phyloP scores from a whole-genome alignment of 1,140 invertebrate genomes.

The Drosophila sp. region DNA sequence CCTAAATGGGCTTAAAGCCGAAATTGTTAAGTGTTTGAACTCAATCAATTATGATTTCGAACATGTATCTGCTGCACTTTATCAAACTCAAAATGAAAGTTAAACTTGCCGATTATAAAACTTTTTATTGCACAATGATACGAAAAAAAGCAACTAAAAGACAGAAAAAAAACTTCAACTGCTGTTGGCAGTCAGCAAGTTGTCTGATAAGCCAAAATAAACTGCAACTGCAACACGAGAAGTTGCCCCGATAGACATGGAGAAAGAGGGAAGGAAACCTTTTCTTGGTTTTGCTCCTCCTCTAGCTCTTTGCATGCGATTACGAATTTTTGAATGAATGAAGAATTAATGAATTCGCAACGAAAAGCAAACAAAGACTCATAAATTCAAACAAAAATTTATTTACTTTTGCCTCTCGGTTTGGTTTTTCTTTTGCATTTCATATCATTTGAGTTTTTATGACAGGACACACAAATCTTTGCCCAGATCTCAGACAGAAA shows the following conservation, averaged over 20 bases:
- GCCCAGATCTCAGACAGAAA: constrained; percentile 48
- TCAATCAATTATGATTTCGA: constrained; percentile 2
- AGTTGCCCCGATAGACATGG: neutral
- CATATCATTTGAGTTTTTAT: constrained; percentile 43
- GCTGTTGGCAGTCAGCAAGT: neutral
- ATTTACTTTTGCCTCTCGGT: constrained; percentile 45
- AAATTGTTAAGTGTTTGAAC: neutral
- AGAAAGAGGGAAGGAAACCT: constrained; percentile 19
- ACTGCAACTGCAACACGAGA: constrained; percentile 16
- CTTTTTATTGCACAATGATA: constrained; percentile 15
- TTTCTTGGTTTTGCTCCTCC: constrained; percentile 2
- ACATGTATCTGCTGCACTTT: neutral
- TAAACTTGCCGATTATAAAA: constrained; percentile 16
- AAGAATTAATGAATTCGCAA: constrained; percentile 62
- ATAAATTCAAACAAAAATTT: constrained; percentile 65
- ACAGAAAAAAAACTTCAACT: neutral
- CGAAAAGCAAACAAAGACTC: constrained; percentile 60
- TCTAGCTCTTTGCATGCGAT: constrained; percentile 33
- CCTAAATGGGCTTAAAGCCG: neutral
- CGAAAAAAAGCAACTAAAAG: neutral
- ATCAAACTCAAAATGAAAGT: constrained; percentile 3
- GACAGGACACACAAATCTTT: constrained; percentile 76
- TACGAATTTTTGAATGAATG: constrained; percentile 33
- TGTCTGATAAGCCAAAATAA: constrained; percentile 30
- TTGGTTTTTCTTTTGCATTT: constrained; percentile 13